Percentiles rank a stretch among this genome's conserved stretches.
Evolutionary conservation across 1,140 invertebrate genomes (phyloP).

Genomic region (honey bee (Apis mellifera)): Amel_HAv3.1 CM009932.2:11779001-11779500

Average conservation of each 20-base stretch:
- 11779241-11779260: conserved; percentile 56
- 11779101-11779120: conserved; percentile 58
- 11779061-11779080: conserved; percentile 66
- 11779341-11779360: conserved; percentile 69
- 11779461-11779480: conserved; percentile 54
- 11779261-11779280: conserved; percentile 52
- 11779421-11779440: conserved; percentile 63
- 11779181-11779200: conserved; percentile 58
- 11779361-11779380: conserved; percentile 55
- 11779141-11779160: conserved; percentile 69
- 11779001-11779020: conserved; percentile 47
- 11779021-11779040: conserved; percentile 69
- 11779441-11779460: conserved; percentile 65
- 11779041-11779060: conserved; percentile 70
- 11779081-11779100: conserved; percentile 56
- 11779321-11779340: conserved; percentile 54
- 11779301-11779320: conserved; percentile 70
- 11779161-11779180: conserved; percentile 65
- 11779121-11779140: conserved; percentile 68
- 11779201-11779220: conserved; percentile 59
- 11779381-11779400: conserved; percentile 63
- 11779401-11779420: conserved; percentile 65
- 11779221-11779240: conserved; percentile 56
- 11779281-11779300: conserved; percentile 64
- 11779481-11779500: conserved; percentile 36